phyloP scores from a whole-genome alignment of 2,113 vertebrate species.

The Salvator merianae region DNA sequence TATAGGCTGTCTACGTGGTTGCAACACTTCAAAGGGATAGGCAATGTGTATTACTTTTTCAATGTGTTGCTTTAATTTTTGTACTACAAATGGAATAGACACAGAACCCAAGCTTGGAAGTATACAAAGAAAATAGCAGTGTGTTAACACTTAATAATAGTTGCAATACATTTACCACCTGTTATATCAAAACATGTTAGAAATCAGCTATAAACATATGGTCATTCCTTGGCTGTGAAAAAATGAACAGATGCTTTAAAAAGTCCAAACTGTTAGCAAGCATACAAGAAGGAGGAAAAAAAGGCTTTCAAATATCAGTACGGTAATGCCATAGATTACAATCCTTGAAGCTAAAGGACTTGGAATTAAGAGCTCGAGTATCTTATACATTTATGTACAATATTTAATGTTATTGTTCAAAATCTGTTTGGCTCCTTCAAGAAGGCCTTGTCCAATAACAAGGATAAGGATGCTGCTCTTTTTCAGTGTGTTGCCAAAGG shows the following conservation, averaged over 20 bases:
- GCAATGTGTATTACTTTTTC: conserved; percentile 15
- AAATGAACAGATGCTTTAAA: conserved; percentile 44
- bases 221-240: conserved; percentile 26
- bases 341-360: neutral
- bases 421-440: neutral
- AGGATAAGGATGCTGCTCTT: neutral
- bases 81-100: neutral
- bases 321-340: conserved; percentile 26
- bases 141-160: conserved; percentile 49
- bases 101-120: conserved; percentile 19
- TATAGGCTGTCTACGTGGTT: neutral
- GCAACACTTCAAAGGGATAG: neutral
- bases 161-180: conserved; percentile 42
- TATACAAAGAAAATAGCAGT: conserved; percentile 43
- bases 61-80: conserved; percentile 15
- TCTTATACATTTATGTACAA: rapidly evolving
- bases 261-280: neutral
- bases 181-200: conserved; percentile 21
- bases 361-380: neutral
- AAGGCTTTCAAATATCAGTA: conserved; percentile 38
- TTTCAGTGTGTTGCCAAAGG: neutral
- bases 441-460: neutral
- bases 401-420: neutral
- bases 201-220: conserved; percentile 16
- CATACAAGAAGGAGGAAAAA: conserved; percentile 29